These are phyloP conservation scores for Thysanoteuthis rhombus DNA, from an alignment of 2,888 invertebrate genomes.

Conservation along the genomic window DNA sequence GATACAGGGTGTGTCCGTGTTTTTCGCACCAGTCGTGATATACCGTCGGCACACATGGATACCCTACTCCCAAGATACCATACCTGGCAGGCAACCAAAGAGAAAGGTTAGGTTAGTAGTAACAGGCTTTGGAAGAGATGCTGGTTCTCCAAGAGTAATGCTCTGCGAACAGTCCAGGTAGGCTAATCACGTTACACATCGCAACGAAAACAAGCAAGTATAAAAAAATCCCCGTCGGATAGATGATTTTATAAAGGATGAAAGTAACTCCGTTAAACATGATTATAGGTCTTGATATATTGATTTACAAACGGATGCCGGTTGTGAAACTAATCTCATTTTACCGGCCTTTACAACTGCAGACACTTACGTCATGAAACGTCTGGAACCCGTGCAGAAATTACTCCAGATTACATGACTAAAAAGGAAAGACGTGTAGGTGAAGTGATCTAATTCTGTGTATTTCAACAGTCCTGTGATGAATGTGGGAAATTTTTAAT, in stretches of 20 bases:
- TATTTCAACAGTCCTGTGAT: no score
- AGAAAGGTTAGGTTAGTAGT: background rate
- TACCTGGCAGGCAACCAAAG: background rate
- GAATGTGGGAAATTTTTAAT: no score
- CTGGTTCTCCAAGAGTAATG: background rate
- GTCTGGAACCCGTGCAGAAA: no score
- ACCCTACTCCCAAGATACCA: background rate
- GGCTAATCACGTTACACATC: background rate
- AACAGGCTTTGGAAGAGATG: background rate
- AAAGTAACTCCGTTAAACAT: background rate
- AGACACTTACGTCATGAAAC: no score
- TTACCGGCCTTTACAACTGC: no score
- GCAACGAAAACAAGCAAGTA: background rate
- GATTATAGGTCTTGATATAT: background rate
- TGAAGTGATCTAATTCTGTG: no score
- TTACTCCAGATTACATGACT: no score
- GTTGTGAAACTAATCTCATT: no score
- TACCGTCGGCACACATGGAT: background rate
- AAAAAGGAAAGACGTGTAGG: no score
- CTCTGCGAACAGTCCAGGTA: background rate
- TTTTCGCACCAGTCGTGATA: background rate
- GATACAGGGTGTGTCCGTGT: background rate
- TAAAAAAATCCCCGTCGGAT: no score
- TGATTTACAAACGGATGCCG: no score
- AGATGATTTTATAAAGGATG: background rate